phyloP scores from a whole-genome alignment of 1,140 invertebrate genomes.

The Phthorimaea operculella region DNA sequence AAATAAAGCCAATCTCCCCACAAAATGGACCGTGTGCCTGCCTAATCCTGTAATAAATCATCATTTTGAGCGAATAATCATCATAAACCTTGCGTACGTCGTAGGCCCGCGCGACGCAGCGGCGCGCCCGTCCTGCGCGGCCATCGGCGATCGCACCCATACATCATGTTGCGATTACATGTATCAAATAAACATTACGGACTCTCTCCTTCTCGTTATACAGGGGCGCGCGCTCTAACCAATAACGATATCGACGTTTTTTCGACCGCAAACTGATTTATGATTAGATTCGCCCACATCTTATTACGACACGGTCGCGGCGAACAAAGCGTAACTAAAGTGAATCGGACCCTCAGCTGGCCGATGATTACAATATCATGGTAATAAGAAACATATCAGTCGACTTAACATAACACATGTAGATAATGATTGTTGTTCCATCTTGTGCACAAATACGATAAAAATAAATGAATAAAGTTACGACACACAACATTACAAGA shows the following conservation, averaged over 20 bases:
- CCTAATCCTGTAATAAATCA: constrained; percentile 63
- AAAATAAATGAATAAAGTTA: no score
- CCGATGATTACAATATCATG: no score
- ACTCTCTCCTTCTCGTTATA: constrained; percentile 35
- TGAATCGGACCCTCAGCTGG: no score
- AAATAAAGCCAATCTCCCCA: constrained; percentile 56
- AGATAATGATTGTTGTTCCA: no score
- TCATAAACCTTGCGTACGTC: constrained; percentile 48
- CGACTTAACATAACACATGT: no score
- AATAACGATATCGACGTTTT: constrained; percentile 34
- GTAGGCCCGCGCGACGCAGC: constrained; percentile 25
- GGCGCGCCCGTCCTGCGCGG: constrained; percentile 12
- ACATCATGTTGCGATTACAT: constrained; percentile 59
- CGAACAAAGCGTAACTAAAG: background rate
- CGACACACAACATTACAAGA: no score
- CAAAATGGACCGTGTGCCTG: constrained; percentile 48
- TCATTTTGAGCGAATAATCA: constrained; percentile 62
- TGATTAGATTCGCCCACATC: constrained; percentile 20
- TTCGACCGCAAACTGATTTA: constrained; percentile 32
- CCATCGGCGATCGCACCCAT: constrained; percentile 40
- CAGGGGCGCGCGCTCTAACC: constrained; percentile 25
- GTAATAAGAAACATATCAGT: no score
- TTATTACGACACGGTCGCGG: constrained; percentile 14
- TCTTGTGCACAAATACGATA: no score
- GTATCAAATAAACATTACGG: constrained; percentile 62